Evolutionary conservation across 2,113 vertebrate genomes (phyloP).

Genomic region (Puffinus mauretanicus): DNA sequence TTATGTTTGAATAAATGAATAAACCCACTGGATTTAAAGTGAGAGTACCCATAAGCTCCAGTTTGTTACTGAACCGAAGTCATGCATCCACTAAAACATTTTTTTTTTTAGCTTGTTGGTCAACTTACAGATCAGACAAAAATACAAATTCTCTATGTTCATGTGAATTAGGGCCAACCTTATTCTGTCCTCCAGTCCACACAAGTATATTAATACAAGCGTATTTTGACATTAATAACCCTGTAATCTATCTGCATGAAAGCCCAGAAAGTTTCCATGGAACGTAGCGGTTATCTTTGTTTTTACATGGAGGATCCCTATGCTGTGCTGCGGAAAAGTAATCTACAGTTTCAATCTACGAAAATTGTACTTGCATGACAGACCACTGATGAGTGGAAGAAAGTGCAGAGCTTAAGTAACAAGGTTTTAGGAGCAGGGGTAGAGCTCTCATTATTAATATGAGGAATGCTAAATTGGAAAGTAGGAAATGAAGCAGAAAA

Average conservation of each 20-base stretch:
- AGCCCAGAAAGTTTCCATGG: not conserved
- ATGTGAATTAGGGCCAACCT: not conserved
- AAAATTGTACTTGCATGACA: not conserved
- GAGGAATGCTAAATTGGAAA: not conserved
- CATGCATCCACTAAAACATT: not conserved
- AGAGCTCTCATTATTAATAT: not conserved
- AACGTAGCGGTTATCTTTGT: not conserved
- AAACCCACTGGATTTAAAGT: not conserved
- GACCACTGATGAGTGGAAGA: not conserved
- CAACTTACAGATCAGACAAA: not conserved
- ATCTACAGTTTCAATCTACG: not conserved
- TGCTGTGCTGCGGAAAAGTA: not conserved
- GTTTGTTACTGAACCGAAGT: not conserved
- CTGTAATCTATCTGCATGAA: not conserved
- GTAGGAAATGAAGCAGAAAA: slow-evolving; percentile 10
- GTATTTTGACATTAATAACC: not conserved
- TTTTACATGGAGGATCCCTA: not conserved
- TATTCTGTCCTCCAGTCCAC: not conserved
- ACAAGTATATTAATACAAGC: not conserved
- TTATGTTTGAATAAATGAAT: not conserved
- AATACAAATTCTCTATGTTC: not conserved
- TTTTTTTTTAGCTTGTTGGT: not conserved
- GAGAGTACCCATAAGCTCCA: not conserved
- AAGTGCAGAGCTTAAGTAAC: not conserved
- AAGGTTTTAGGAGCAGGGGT: not conserved